phyloP scores from a whole-genome alignment of 2,888 invertebrate species.

The Lomographa bimaculata region DNA sequence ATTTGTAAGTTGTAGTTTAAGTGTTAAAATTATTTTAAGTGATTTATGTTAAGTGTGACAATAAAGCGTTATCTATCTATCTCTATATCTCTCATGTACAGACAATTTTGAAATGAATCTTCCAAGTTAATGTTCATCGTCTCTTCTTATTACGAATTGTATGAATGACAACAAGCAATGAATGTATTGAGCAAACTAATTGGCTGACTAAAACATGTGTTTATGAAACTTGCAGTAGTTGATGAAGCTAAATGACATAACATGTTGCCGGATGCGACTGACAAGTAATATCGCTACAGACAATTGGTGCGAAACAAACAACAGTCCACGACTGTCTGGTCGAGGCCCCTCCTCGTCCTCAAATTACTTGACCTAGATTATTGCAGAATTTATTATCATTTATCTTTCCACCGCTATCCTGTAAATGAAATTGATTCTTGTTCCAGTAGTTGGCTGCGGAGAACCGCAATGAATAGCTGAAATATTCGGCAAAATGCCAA shows the following conservation, averaged over 20 bases:
- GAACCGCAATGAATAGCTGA: slow-evolving; percentile 4
- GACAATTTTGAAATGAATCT: too few species aligned
- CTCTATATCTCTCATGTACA: too few species aligned
- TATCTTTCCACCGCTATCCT: slow-evolving; percentile 6
- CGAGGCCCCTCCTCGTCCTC: slow-evolving; percentile 35
- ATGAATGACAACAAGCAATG: too few species aligned
- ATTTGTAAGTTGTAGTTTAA: too few species aligned
- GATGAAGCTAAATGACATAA: too few species aligned
- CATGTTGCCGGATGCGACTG: too few species aligned
- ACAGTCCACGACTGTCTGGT: slow-evolving; percentile 46
- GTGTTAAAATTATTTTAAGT: too few species aligned
- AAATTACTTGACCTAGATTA: slow-evolving; percentile 49
- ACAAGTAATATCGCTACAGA: slow-evolving; percentile 31
- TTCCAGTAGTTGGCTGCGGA: background rate
- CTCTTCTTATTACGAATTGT: too few species aligned
- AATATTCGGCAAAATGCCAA: slow-evolving; percentile 23
- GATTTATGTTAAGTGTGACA: too few species aligned
- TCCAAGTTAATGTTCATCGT: too few species aligned
- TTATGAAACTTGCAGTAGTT: background rate
- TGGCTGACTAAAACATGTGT: slow-evolving; percentile 4
- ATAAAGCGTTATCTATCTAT: too few species aligned
- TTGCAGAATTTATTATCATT: slow-evolving; percentile 46
- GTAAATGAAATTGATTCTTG: slow-evolving; percentile 9
- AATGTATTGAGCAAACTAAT: too few species aligned
- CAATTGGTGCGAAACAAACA: slow-evolving; percentile 42